phyloP scores from a whole-genome alignment of 2,113 vertebrate genomes.

The Anarrhichthys ocellatus region DNA sequence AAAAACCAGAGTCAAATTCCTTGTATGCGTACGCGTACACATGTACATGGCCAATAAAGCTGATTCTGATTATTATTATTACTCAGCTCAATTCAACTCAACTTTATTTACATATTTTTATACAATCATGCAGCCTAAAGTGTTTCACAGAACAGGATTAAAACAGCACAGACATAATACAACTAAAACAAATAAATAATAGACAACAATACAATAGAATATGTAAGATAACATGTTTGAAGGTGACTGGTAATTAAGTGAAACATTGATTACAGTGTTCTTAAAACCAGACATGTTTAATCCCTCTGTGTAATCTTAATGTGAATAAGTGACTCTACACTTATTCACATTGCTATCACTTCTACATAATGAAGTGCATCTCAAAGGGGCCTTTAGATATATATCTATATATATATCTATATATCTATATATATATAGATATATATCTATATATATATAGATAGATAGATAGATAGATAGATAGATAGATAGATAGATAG shows the following conservation, averaged over 20 bases:
- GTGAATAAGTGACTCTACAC: not conserved
- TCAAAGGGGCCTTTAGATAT: not conserved
- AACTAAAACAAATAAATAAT: too few species aligned
- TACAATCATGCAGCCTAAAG: too few species aligned
- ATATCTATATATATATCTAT: not conserved
- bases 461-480: constrained; percentile 11
- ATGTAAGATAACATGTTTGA: too few species aligned
- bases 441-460: not conserved
- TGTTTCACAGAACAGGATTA: too few species aligned
- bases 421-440: not conserved
- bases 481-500: not conserved
- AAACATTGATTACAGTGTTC: not conserved
- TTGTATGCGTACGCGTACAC: too few species aligned
- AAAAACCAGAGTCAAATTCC: too few species aligned
- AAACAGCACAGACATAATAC: too few species aligned
- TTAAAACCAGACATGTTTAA: not conserved
- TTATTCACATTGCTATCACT: not conserved
- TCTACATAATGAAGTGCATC: not conserved
- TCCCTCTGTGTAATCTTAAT: not conserved
- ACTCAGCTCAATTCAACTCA: too few species aligned
- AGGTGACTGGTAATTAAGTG: too few species aligned
- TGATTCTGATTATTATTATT: not conserved
- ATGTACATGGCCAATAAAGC: too few species aligned
- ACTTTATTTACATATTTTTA: too few species aligned
- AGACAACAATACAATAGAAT: too few species aligned